These are phyloP conservation scores for Drosophila sechellia DNA, from an alignment of 1,140 invertebrate species.

Conservation along the genomic window DNA sequence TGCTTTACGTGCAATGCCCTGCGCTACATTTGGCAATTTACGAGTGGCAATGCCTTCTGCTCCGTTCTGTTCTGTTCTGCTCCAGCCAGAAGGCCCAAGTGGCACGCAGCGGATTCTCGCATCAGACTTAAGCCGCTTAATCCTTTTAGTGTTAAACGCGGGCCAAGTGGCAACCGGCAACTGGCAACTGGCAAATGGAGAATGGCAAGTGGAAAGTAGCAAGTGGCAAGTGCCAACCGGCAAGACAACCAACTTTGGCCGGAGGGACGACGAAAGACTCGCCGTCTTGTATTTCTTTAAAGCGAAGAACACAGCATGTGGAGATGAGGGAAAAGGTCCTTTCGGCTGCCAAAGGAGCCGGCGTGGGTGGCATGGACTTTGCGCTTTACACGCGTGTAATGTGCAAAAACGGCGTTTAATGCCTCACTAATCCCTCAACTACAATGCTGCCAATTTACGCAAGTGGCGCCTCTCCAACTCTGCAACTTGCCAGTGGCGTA, in stretches of 20 bases:
- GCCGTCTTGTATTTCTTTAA: constrained; percentile 64
- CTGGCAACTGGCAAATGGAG: constrained; percentile 28
- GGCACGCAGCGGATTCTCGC: constrained; percentile 77
- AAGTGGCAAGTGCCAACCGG: constrained; percentile 42
- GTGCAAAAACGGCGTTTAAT: constrained; percentile 83
- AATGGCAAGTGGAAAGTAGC: constrained; percentile 30
- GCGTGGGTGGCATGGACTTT: constrained; percentile 58
- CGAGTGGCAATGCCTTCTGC: constrained; percentile 32
- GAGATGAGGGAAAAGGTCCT: not conserved
- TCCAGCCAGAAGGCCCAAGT: constrained; percentile 11
- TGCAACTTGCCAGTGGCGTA: constrained; percentile 8
- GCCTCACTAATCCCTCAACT: constrained; percentile 81
- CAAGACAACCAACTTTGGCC: constrained; percentile 60
- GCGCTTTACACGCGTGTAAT: constrained; percentile 82
- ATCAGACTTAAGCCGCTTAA: constrained; percentile 79
- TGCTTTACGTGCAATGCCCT: constrained; percentile 63
- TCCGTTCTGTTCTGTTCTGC: not conserved
- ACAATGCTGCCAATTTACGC: constrained; percentile 82
- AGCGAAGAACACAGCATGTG: constrained; percentile 53
- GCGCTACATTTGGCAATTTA: constrained; percentile 62
- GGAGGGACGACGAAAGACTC: constrained; percentile 9
- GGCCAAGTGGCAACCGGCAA: constrained; percentile 68
- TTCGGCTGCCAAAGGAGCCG: not conserved
- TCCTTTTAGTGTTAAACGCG: constrained; percentile 77
- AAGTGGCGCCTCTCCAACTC: constrained; percentile 55